Evolutionary conservation across 1,140 invertebrate species (phyloP), one percentile per base, ranked within the genome.

Genomic region (Trachymyrmex cornetzi): DNA sequence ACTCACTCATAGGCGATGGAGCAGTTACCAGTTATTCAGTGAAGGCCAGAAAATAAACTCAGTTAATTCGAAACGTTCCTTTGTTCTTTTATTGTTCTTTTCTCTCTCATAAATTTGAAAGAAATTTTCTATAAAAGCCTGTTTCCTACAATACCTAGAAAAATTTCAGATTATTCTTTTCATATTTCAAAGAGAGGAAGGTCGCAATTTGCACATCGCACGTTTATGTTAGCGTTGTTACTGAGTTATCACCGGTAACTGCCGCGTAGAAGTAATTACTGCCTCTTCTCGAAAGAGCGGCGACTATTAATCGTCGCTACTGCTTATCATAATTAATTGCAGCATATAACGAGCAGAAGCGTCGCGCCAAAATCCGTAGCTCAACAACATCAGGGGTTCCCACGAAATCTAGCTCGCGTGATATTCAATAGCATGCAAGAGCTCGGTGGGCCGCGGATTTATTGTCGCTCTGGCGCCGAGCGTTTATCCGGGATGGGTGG

Each of bases 311-410:
- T 90, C 88, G 75, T 30, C 44, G 84, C 30, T 30, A 34, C 55
- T 86, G 88, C 84, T 89, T 89, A 89, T 89, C 85, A 82, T 79
- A 88, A 90, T 89, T 90, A 90, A 82, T 90, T 80, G 66, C 77
- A 22, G 69, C 50, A 12, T 55, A 87, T 72, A 80, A 66, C 85
- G 80, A 44, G 64, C 64, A 59, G 64, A 66, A 64, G 67, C 19
- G 14, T 30, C 57, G 61, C 71, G 69, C 63, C 82, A 50, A 85
- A 85, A 85, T 85, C 75, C 74, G 74, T 34, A 61, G 22, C 30
- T 16, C 69, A 69, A 75, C 80, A 84, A 82, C 69, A 77, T 27
- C 71, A 53, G 27, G 19, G 19, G 19, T 66, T 55, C 34, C 50
- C 74, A 38, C 30, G 34, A 85, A 85, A 85, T 79, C 48, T n/a